A percentile compares a stretch with the other conserved stretches of the same genome.
phyloP scores from a whole-genome alignment of 2,113 vertebrate genomes.

The Oceanites oceanicus region DNA sequence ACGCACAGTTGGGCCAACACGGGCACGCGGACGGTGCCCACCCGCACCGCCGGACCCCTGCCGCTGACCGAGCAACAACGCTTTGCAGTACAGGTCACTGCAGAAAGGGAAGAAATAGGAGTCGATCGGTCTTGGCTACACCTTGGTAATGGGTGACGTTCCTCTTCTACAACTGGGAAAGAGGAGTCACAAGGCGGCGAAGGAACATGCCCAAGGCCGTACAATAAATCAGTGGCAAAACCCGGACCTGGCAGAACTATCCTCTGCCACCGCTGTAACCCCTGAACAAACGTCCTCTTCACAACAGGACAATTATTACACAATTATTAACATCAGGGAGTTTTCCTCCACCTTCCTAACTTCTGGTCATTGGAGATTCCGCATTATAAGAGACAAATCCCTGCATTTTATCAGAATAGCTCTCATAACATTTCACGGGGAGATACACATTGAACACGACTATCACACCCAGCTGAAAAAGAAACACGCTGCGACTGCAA shows the following conservation, averaged over 20 bases:
- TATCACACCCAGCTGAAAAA: not conserved
- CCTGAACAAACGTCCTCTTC: not conserved
- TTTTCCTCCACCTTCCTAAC: not conserved
- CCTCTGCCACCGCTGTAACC: not conserved
- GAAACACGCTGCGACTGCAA: rapidly evolving
- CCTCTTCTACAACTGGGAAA: not conserved
- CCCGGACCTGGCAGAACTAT: rapidly evolving
- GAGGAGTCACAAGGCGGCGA: not conserved
- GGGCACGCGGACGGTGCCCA: rapidly evolving
- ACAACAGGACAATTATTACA: not conserved
- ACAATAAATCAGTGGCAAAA: not conserved
- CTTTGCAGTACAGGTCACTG: too few relatives aligned
- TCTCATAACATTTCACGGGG: not conserved
- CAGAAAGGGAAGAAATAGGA: not conserved
- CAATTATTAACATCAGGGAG: not conserved
- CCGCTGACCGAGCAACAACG: rapidly evolving
- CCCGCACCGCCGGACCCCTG: not conserved
- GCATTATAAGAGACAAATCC: not conserved
- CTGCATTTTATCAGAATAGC: not conserved
- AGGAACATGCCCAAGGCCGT: not conserved
- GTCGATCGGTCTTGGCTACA: rapidly evolving
- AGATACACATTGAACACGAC: rapidly evolving
- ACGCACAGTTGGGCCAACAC: rapidly evolving
- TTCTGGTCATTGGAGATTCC: not conserved
- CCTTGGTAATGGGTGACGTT: not conserved